Evolutionary conservation across 2,797 vertebrate species (phyloP).

Genomic region (Chloroceryle amazona): DNA sequence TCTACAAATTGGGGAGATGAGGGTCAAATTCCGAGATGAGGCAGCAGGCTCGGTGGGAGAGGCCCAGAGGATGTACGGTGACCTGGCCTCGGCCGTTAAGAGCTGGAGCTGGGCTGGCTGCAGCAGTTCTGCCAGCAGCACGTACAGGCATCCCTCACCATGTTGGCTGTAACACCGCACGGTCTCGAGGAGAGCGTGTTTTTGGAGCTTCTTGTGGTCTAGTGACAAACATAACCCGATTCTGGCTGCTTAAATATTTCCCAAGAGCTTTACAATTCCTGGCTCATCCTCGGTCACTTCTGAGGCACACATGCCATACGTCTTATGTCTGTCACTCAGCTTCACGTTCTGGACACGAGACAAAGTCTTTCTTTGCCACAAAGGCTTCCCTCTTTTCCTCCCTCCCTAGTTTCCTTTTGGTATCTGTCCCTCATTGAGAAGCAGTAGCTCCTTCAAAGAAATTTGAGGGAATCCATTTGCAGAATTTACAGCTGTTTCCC

Average conservation of each 20-base stretch:
- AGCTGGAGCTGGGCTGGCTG: not conserved
- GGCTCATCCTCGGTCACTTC: not conserved
- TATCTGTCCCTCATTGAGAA: not conserved
- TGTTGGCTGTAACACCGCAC: not conserved
- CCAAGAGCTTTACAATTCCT: slow-evolving; percentile 12
- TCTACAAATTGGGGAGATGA: not conserved
- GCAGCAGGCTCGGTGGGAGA: not conserved
- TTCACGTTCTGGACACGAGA: not conserved
- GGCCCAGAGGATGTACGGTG: not conserved
- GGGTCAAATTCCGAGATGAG: not conserved
- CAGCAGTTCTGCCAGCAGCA: not conserved
- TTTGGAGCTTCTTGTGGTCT: not conserved
- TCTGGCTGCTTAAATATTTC: not conserved
- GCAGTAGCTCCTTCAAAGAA: slow-evolving; percentile 26
- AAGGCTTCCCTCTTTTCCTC: not conserved
- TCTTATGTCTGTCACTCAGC: slow-evolving; percentile 29
- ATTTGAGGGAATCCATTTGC: not conserved
- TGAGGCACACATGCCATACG: not conserved
- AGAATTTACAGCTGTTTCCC: slow-evolving; percentile 53
- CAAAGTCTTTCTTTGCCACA: not conserved
- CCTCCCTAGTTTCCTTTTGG: not conserved
- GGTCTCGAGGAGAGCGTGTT: not conserved
- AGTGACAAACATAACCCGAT: not conserved
- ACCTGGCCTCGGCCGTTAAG: not conserved
- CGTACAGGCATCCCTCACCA: not conserved